Base-by-base conservation (phyloP, 2,113 vertebrate genomes). In the Oostethus manadensis region DNA sequence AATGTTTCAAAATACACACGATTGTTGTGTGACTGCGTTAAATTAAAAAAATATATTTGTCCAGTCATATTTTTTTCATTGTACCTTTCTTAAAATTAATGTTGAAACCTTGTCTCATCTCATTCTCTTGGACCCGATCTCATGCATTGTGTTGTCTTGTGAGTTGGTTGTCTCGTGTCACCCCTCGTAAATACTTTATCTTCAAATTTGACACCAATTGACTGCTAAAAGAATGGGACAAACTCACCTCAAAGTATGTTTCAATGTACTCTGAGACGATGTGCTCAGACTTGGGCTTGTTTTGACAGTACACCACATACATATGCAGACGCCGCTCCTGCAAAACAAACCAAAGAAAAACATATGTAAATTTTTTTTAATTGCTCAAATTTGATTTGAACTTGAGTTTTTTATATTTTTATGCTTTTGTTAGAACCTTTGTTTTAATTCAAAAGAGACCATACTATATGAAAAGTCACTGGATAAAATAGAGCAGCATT, bases 291-390 rank as follows among this genome's bases (percentile, higher is more conserved):
- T 94, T 96, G 58, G 94, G 94, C 69, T 95, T 96, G 88, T 96
- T 95, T 86, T 96, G 94, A 87, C 94, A 96, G 88, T 96, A 96
- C 17, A 96, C 92, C 20, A 96, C 94, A 8, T 95, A 96, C 94
- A 96, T 95, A 58, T 96, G 94, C 68, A 96, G 90, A 53, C 94
- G 89, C 40, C 94, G 87, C 79, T 96, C 94, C 94, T 96, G 87
- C 17, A 82, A 51, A 0, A 42, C 4, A 62, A 76, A 10, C 2
- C 43, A 59, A 17, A 21, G 60, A 78, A n/a, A 73, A 55, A 60
- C 51, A 67, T 18, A 3, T 17, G 66, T 18, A 3, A 38, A 72
- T 16, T 64, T 68, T 60, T 46, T 3, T 2, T 17, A 0, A 51
- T 58, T 26, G 22, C 10, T 15, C 17, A 9, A 57, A 54, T 20